Base-by-base conservation (phyloP, 37 sponge, comb jelly and placozoan genomes). In the Agelas oroides region DNA sequence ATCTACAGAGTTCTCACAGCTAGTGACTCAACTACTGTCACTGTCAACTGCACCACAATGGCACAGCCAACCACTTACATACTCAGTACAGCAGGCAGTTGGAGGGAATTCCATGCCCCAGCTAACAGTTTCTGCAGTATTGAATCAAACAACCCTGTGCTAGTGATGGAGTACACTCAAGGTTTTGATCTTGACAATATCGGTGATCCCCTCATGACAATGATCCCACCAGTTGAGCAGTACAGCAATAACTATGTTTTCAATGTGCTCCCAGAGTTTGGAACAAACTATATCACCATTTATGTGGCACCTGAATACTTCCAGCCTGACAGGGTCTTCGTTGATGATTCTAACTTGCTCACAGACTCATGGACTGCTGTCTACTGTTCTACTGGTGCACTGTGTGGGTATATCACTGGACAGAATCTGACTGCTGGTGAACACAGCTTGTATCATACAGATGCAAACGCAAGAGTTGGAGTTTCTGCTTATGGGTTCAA, bases 191-290 rank as follows among this genome's bases (percentile, higher is more conserved):
- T 38, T 34, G 70, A 75, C 55, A 41, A 23, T 1, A 1, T 71
- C 54, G 78, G 80, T 11, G 94, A 89, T 71, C 90, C 90, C 21
- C 85, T 86, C 53, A 86, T 94, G 84, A 65, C 62, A 57, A 78
- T 83, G 40, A 53, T 94, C 16, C 87, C 90, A 35, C 82, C 94
- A 28, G 53, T 89, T 83, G 87, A 89, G 62, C 94, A 94, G 57
- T 90, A 79, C 53, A 71, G 76, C 67, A 82, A 78, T 61, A 87
- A 60, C 53, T 92, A 88, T 78, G 72, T 71, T 18, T 21, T 84
- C 30, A 84, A 61, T 56, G 65, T 55, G 2, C 63, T 74, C 1
- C 59, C 76, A 75, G 58, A 23, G 32, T 60, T 70, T 28, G 31
- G 28, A 25, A 69, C 32, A 15, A 88, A 81, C 76, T 88, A 82